Evolutionary conservation across 2,888 invertebrate genomes (phyloP).

Genomic region (Seira sanloemensis): DNA sequence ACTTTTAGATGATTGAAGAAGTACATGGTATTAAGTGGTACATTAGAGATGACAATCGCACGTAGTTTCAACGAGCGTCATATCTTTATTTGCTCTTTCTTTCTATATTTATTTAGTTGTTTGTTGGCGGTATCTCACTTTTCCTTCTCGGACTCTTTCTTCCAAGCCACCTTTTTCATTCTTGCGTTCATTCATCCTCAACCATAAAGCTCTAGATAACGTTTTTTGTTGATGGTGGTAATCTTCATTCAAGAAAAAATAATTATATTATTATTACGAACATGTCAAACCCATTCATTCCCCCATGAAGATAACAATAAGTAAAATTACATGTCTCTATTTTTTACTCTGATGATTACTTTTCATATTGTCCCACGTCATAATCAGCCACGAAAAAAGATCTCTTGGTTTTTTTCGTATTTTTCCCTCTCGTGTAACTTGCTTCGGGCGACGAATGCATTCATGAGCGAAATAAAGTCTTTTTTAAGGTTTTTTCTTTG

Average conservation of each 20-base stretch:
- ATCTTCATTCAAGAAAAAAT: constrained; percentile 15
- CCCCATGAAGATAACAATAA: background rate
- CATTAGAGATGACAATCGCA: constrained; percentile 40
- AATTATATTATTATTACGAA: constrained; percentile 41
- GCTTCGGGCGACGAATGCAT: background rate
- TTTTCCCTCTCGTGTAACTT: constrained; percentile 11
- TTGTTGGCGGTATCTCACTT: background rate
- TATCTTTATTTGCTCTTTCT: constrained; percentile 18
- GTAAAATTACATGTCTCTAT: background rate
- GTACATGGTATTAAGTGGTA: background rate
- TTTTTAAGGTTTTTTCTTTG: background rate
- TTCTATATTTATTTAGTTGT: constrained; percentile 32
- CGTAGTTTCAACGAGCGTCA: background rate
- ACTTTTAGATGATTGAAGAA: constrained; percentile 19
- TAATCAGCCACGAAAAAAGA: constrained; percentile 27
- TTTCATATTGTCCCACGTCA: constrained; percentile 46
- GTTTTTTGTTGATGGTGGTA: background rate
- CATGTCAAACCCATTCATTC: constrained; percentile 26
- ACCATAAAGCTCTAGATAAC: background rate
- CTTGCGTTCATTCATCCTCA: background rate
- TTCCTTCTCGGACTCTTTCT: background rate
- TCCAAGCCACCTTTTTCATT: background rate
- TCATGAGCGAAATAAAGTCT: background rate
- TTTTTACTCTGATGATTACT: constrained; percentile 10
- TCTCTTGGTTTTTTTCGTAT: constrained; percentile 38